Conservation (phyloP, 2,113 vertebrate genomes). For the Poecile atricapillus region DNA sequence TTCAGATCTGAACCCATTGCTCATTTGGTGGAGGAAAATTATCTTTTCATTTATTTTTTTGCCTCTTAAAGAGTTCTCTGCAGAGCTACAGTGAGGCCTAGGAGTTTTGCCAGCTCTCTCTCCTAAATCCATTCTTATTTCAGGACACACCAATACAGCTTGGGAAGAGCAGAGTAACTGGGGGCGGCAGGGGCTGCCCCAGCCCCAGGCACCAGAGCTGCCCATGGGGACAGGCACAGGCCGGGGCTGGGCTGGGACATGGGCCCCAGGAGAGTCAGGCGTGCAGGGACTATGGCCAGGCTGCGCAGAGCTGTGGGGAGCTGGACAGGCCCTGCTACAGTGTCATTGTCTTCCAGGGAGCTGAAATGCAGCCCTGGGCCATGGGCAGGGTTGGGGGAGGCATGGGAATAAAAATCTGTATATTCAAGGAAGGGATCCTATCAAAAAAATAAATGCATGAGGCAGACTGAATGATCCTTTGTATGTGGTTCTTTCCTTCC, state of each 20-base stretch:
- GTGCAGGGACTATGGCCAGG: fast-evolving
- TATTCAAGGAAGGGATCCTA: neutral
- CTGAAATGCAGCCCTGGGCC: neutral
- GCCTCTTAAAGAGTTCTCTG: neutral
- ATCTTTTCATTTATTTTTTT: neutral
- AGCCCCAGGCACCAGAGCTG: fast-evolving
- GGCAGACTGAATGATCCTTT: neutral
- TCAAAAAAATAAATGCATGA: neutral
- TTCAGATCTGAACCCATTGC: neutral
- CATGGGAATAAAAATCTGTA: neutral
- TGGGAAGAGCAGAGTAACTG: neutral
- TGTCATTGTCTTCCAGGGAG: neutral
- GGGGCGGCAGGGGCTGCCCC: fast-evolving
- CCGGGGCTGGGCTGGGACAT: neutral
- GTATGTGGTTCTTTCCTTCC: neutral
- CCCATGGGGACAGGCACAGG: fast-evolving
- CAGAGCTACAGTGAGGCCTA: neutral
- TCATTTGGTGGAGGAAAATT: neutral
- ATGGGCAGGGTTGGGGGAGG: fast-evolving
- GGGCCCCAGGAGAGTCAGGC: no score
- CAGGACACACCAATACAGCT: neutral
- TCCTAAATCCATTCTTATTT: neutral
- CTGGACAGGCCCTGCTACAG: fast-evolving
- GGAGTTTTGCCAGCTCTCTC: neutral
- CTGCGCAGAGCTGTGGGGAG: neutral